Base-by-base conservation (phyloP, 2,888 invertebrate genomes). In the Koerneria pararmatus region DNA sequence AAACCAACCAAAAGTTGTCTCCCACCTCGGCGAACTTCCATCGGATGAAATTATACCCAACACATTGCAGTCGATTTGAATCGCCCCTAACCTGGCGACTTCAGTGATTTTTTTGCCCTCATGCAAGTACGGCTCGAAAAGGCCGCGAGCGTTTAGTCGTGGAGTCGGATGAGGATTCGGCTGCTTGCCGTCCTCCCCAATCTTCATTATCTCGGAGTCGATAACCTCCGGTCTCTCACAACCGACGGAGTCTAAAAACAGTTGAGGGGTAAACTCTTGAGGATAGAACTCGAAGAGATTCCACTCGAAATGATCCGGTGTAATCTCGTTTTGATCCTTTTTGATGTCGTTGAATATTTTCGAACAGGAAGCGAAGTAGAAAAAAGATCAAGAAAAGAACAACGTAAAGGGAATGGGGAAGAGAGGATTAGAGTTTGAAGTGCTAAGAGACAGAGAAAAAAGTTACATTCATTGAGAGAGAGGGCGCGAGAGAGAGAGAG, bases 21-120 rank as follows among this genome's bases (percentile, higher is more conserved):
- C n/a, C n/a, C n/a, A n/a, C n/a, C n/a, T n/a, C n/a, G n/a, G n/a
- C n/a, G n/a, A n/a, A n/a, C n/a, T n/a, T n/a, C n/a, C n/a, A n/a
- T n/a, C n/a, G n/a, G n/a, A n/a, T n/a, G n/a, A n/a, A n/a, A n/a
- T n/a, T 4, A 22, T 53, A 31, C 27, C 24, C 6, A 2, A 32
- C 56, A 31, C 5, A 31, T 34, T 8, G 3, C n/a, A n/a, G n/a
- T n/a, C n/a, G n/a, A n/a, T n/a, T n/a, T n/a, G n/a, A n/a, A n/a
- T n/a, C n/a, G n/a, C n/a, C n/a, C n/a, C 19, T 3, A 22, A 73
- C 75, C 76, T 67, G 8, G 74, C 74, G 34, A 77, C 70, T 54
- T 77, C 76, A 3, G 76, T 75, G 34, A 77, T 69, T 59, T 72
- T 75, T 57, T 73, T 72, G 22, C 76, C 76, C 34, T 75, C 73